phyloP scores from a whole-genome alignment of 2,113 vertebrate genomes.

The Mus spicilegus region DNA sequence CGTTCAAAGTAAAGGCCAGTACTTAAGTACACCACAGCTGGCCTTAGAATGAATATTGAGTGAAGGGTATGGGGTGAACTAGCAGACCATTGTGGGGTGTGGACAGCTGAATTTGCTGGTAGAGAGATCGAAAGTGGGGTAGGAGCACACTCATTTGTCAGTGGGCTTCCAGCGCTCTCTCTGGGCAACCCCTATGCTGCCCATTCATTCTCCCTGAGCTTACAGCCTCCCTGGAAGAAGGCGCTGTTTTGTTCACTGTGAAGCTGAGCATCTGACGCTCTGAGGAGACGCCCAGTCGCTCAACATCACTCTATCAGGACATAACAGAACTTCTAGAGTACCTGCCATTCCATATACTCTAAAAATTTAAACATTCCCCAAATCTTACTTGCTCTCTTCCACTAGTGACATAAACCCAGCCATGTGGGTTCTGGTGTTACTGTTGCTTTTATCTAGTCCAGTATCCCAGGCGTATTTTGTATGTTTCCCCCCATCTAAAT shows the following conservation, averaged over 20 bases:
- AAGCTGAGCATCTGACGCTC: not conserved
- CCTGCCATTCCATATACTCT: constrained; percentile 22
- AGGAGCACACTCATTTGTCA: not conserved
- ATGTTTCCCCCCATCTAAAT: not conserved
- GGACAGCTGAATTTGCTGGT: not conserved
- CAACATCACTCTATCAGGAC: not conserved
- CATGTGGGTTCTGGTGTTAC: not conserved
- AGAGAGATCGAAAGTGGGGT: not conserved
- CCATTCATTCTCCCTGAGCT: not conserved
- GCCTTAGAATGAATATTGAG: not conserved
- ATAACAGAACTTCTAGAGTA: not conserved
- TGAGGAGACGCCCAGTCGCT: not conserved
- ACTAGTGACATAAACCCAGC: not conserved
- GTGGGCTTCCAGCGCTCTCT: not conserved
- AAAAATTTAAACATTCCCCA: not conserved
- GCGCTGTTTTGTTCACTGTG: not conserved
- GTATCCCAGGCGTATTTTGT: not conserved
- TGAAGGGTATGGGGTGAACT: not conserved
- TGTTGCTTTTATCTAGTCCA: not conserved
- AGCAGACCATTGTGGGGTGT: not conserved
- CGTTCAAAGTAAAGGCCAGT: not conserved
- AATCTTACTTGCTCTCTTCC: not conserved
- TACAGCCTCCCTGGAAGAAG: not conserved
- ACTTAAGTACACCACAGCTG: not conserved
- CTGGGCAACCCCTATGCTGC: not conserved